phyloP scores from a whole-genome alignment of 2,888 invertebrate species.

The Druceiella hillmani region DNA sequence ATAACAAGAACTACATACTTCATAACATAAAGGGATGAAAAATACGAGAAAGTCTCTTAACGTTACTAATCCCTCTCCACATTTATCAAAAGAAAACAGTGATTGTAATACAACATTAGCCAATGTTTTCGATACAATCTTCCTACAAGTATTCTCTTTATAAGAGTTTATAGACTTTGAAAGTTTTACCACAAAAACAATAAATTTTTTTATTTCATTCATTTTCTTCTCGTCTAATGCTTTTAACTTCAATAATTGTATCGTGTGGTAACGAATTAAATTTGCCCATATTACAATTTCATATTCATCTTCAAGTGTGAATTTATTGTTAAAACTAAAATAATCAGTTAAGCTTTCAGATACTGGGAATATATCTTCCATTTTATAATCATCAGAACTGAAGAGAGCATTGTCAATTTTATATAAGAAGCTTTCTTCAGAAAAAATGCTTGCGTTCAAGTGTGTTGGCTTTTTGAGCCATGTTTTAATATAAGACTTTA shows the following conservation, averaged over 20 bases:
- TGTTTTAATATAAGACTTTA: slow-evolving; percentile 44
- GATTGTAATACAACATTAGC: no score
- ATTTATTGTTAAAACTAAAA: no score
- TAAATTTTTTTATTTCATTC: slow-evolving; percentile 31
- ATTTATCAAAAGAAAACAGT: no score
- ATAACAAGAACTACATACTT: no score
- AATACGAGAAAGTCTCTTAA: no score
- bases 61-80: no score
- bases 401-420: slow-evolving; percentile 43
- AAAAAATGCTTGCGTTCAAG: slow-evolving; percentile 32
- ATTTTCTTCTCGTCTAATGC: slow-evolving; percentile 30
- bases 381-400: slow-evolving; percentile 30
- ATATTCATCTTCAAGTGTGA: slow-evolving; percentile 32
- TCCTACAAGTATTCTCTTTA: no score
- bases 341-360: no score
- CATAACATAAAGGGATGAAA: no score
- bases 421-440: slow-evolving; percentile 32
- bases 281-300: slow-evolving; percentile 41
- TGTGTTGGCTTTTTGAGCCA: slow-evolving; percentile 41
- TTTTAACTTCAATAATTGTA: slow-evolving; percentile 35
- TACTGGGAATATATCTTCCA: slow-evolving; percentile 34
- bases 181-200: no score
- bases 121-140: no score
- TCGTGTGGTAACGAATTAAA: slow-evolving; percentile 38
- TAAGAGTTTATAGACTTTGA: no score